Evolutionary conservation across 1,140 invertebrate genomes (phyloP), one percentile per base, ranked within the genome.

Genomic region (Temnothorax nylanderi): DNA sequence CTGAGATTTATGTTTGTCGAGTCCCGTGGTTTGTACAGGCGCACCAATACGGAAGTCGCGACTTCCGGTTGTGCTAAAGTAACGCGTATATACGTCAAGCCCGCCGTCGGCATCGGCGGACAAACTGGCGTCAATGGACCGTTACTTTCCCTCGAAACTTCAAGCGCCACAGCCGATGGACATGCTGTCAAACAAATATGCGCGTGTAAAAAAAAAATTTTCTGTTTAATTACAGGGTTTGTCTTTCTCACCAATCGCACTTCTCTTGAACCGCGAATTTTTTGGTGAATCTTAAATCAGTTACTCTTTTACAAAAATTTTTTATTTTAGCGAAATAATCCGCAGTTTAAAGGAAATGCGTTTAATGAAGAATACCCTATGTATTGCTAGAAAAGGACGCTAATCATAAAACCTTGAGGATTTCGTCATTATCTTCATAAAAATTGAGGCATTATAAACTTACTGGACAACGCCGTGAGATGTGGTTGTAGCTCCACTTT

Each of bases 401-500:
- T 69, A 44, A 41, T 37, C 34, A 60, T 41, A 3, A 76, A 18
- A 76, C 2, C 10, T 51, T 5, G 13, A 60, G 16, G 16, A 72
- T 72, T 8, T 75, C 4, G 18, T 54, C 47, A 51, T n/a, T 3
- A 44, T 60, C 37, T 11, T 10, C 18, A 37, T 13, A 49, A 10
- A 8, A 65, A 10, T 84, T 72, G 26, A 0, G 8, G 21, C 26
- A 13, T 47, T n/a, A 54, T n/a, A 21, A 65, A 93, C 96, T 95
- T 94, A 97, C 97, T 98, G 51, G 98, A 97, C 21, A 99, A 95
- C 51, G 97, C 97, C 11, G 97, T 97, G 64, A 97, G 96, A 94
- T 99, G 98, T 8, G 98, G 98, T 92, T 98, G 97, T 54, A 99
- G 95, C 90, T 99, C 98, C 11, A 99, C 97, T 96, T 99, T 98